These are phyloP conservation scores for Drosophila ficusphila DNA, from an alignment of 1,140 invertebrate species.

Conservation along the genomic window DNA sequence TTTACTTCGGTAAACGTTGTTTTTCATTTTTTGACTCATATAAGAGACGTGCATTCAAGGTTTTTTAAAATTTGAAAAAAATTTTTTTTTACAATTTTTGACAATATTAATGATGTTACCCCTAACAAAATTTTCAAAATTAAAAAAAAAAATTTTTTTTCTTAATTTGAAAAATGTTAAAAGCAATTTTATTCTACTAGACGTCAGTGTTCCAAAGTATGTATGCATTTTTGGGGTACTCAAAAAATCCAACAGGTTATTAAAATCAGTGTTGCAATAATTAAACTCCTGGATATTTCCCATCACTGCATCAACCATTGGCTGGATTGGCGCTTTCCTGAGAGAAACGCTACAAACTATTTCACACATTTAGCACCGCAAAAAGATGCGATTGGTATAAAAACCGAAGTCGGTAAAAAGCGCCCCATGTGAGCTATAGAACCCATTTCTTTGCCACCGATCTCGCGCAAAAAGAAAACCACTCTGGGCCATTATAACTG, in stretches of 20 bases:
- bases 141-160: no score
- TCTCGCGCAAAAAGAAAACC: constrained; percentile 37
- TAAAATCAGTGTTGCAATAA: not conserved
- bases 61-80: no score
- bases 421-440: constrained; percentile 22
- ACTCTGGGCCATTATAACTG: constrained; percentile 73
- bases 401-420: constrained; percentile 29
- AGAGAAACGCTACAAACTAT: constrained; percentile 48
- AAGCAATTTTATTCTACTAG: no score
- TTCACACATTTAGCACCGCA: constrained; percentile 60
- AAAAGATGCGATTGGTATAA: not conserved
- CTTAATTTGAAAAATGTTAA: not conserved
- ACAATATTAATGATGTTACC: no score
- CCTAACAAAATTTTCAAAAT: no score
- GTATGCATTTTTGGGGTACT: no score
- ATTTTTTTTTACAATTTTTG: no score
- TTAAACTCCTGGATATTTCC: not conserved
- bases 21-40: no score
- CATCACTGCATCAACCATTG: not conserved
- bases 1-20: no score
- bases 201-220: no score
- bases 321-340: constrained; percentile 15
- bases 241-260: not conserved
- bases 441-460: constrained; percentile 49
- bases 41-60: no score